A percentile compares a stretch with the other conserved stretches of the same genome.
These are phyloP conservation scores for Girardia tigrina DNA, from an alignment of 2,888 invertebrate species.

Conservation along the genomic window DNA sequence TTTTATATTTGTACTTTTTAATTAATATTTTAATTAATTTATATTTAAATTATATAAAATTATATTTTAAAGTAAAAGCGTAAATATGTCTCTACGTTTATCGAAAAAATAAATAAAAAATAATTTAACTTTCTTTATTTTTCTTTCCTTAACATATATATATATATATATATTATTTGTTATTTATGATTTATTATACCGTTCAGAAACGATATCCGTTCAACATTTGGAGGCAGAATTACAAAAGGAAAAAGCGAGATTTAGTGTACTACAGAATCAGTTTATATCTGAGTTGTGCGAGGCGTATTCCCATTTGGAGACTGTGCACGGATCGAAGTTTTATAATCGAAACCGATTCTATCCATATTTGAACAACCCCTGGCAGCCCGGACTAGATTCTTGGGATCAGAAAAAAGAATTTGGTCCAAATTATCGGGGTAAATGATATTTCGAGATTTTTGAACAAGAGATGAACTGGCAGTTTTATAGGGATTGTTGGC, in stretches of 20 bases:
- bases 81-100: no score
- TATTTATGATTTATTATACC: neutral
- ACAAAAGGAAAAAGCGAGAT: neutral
- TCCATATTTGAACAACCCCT: neutral
- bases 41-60: no score
- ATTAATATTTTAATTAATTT: neutral
- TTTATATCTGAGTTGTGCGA: slow-evolving; percentile 20
- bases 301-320: neutral
- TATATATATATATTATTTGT: neutral
- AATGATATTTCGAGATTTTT: neutral
- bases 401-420: slow-evolving; percentile 23
- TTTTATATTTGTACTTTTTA: no score
- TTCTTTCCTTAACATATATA: no score
- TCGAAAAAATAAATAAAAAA: no score
- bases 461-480: neutral
- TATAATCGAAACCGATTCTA: slow-evolving; percentile 13
- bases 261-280: neutral
- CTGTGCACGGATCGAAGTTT: neutral
- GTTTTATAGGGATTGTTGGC: neutral
- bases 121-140: no score
- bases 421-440: slow-evolving; percentile 10
- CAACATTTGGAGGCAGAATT: slow-evolving; percentile 19
- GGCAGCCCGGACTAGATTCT: neutral
- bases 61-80: no score
- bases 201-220: slow-evolving; percentile 1